Percentiles rank a stretch among this genome's conserved stretches.
Evolutionary conservation across 2,888 invertebrate species (phyloP).

Genomic region (Branchipolynoe longqiensis): DNA sequence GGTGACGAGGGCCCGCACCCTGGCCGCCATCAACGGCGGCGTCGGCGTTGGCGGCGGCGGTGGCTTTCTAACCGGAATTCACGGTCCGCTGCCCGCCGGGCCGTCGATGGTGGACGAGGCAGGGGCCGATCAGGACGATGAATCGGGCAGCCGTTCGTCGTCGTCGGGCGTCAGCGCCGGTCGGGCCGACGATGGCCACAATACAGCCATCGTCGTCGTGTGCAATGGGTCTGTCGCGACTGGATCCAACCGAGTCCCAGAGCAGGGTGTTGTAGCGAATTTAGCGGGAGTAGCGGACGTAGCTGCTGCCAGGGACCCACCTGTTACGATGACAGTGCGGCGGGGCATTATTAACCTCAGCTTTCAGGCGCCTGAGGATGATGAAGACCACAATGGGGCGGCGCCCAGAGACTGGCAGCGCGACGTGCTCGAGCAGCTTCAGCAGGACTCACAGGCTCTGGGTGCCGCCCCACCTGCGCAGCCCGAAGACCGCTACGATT

Average conservation of each 20-base stretch:
- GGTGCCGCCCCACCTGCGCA: background rate
- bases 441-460: background rate
- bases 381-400: background rate
- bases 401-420: slow-evolving; percentile 10
- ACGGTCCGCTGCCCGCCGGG: background rate
- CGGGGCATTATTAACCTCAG: slow-evolving; percentile 41
- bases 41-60: too few species aligned
- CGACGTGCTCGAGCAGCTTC: background rate
- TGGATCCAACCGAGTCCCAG: too few species aligned
- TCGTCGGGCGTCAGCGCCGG: background rate
- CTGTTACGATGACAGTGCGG: background rate
- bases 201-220: too few species aligned
- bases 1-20: background rate
- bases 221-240: too few species aligned
- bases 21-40: background rate
- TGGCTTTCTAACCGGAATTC: too few species aligned
- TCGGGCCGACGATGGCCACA: slow-evolving; percentile 24
- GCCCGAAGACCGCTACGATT: background rate
- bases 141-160: slow-evolving; percentile 19
- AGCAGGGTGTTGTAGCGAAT: too few species aligned
- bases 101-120: too few species aligned
- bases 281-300: background rate
- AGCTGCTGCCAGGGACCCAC: background rate
- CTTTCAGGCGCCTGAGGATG: background rate
- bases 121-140: background rate